Evolutionary conservation across 2,888 invertebrate species (phyloP).

Genomic region (Venusia cambrica): DNA sequence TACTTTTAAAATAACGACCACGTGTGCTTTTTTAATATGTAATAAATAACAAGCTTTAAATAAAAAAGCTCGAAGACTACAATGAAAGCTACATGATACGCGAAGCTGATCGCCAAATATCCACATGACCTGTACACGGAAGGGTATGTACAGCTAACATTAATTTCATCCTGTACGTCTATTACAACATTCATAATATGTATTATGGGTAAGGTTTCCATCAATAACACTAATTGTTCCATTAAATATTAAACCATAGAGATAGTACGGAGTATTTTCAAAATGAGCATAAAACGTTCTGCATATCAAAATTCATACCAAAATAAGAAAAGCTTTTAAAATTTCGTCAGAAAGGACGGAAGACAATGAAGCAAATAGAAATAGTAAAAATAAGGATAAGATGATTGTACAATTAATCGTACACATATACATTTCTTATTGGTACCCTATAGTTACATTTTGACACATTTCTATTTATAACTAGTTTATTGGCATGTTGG

Average conservation of each 20-base stretch:
- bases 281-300: slow-evolving; percentile 29
- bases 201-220: slow-evolving; percentile 28
- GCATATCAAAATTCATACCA: slow-evolving; percentile 31
- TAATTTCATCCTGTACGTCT: slow-evolving; percentile 43
- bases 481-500: slow-evolving; percentile 41
- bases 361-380: slow-evolving; percentile 70
- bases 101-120: slow-evolving; percentile 79
- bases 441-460: slow-evolving; percentile 73
- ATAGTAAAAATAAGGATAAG: slow-evolving; percentile 50
- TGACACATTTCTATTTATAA: slow-evolving; percentile 59
- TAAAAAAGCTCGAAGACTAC: slow-evolving; percentile 56
- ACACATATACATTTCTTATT: slow-evolving; percentile 54
- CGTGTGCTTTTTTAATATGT: slow-evolving; percentile 38
- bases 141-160: slow-evolving; percentile 64
- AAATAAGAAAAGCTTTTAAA: slow-evolving; percentile 38
- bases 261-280: slow-evolving; percentile 34
- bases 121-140: slow-evolving; percentile 80
- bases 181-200: slow-evolving; percentile 43
- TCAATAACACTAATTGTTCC: slow-evolving; percentile 43
- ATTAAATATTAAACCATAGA: slow-evolving; percentile 37
- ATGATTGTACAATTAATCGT: slow-evolving; percentile 45
- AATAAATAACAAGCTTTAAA: slow-evolving; percentile 58
- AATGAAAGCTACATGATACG: slow-evolving; percentile 58
- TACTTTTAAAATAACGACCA: slow-evolving; percentile 57
- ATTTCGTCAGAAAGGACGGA: slow-evolving; percentile 68